A percentile compares a stretch with the other conserved stretches of the same genome.
Conservation (phyloP, 2,888 invertebrate genomes). For the Eupithecia exiguata region DNA sequence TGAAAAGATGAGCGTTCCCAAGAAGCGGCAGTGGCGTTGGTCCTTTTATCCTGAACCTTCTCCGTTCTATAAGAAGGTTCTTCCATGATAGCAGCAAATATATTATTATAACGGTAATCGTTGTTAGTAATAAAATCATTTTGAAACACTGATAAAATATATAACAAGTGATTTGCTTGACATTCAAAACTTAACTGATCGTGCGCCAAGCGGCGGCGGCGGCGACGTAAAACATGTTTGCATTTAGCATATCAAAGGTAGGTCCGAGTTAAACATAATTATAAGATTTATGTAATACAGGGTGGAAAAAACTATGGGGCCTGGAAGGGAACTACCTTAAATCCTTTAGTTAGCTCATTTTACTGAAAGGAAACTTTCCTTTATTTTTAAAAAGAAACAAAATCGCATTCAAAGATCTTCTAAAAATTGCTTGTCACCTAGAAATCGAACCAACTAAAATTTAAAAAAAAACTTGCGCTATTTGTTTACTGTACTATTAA, state of each 20-base stretch:
- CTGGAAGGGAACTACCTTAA: too few species aligned
- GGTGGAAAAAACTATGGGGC: too few species aligned
- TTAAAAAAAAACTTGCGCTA: too few species aligned
- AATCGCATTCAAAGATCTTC: too few species aligned
- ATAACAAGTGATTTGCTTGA: slow-evolving; percentile 27
- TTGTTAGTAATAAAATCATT: slow-evolving; percentile 51
- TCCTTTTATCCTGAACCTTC: slow-evolving; percentile 55
- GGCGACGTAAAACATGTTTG: neutral
- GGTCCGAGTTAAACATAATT: neutral
- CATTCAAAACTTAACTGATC: slow-evolving; percentile 4
- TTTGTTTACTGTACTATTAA: too few species aligned
- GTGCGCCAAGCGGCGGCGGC: neutral
- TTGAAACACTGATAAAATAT: slow-evolving; percentile 5
- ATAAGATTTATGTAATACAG: too few species aligned
- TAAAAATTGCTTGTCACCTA: too few species aligned
- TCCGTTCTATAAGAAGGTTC: slow-evolving; percentile 50
- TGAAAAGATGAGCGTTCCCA: slow-evolving; percentile 78
- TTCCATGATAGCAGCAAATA: slow-evolving; percentile 57
- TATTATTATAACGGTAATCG: slow-evolving; percentile 42
- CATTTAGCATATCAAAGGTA: neutral
- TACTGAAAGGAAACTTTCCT: too few species aligned
- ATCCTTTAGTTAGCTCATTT: too few species aligned
- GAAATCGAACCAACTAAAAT: too few species aligned
- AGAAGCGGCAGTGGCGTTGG: slow-evolving; percentile 73
- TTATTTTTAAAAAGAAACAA: too few species aligned